phyloP scores from a whole-genome alignment of 1,140 invertebrate species.

The Goniozus legneri region DNA sequence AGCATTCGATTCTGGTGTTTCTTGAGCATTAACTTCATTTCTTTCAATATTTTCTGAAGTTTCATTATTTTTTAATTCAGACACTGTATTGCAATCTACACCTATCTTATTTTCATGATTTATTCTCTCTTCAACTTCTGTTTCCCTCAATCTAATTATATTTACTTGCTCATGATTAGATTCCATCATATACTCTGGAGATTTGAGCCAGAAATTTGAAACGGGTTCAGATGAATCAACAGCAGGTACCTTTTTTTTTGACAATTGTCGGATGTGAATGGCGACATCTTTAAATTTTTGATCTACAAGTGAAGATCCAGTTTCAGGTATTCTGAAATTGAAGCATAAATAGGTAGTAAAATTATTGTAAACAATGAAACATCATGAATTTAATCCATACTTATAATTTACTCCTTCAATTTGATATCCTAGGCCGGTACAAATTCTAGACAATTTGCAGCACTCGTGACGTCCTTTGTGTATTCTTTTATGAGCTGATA shows the following conservation, averaged over 20 bases:
- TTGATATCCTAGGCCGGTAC: constrained; percentile 38
- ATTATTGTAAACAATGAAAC: neutral
- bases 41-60: constrained; percentile 26
- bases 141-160: too few species aligned
- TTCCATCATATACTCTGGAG: too few species aligned
- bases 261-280: constrained; percentile 39
- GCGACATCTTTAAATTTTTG: constrained; percentile 42
- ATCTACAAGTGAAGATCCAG: constrained; percentile 39
- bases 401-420: constrained; percentile 44
- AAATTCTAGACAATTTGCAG: constrained; percentile 40
- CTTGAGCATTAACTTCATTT: neutral
- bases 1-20: neutral
- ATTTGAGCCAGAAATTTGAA: too few species aligned
- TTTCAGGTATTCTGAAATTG: constrained; percentile 40
- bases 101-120: neutral
- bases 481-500: constrained; percentile 36
- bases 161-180: too few species aligned
- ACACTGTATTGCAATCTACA: neutral
- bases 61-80: constrained; percentile 6
- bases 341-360: neutral
- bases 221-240: constrained; percentile 10
- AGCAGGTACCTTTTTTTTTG: constrained; percentile 28
- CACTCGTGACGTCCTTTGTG: constrained; percentile 40
- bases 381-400: constrained; percentile 30
- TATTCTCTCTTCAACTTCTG: too few species aligned